Conservation (phyloP, 2,797 vertebrate species). For the Valencia hispanica region DNA sequence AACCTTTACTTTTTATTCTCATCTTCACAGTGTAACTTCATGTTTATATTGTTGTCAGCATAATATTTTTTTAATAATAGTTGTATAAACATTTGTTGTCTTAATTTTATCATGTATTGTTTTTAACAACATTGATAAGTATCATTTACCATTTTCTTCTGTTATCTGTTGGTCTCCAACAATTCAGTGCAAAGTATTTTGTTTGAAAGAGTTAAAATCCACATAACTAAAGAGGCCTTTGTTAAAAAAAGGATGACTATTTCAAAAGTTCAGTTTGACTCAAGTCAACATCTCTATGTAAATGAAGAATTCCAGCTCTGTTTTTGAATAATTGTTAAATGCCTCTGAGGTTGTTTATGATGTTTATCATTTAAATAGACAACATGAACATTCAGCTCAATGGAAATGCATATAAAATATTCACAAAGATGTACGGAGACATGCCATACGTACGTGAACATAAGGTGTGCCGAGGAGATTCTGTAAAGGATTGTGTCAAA, state of each 20-base stretch:
- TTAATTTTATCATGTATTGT: slow-evolving; percentile 39
- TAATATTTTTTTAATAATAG: slow-evolving; percentile 49
- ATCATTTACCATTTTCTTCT: slow-evolving; percentile 38
- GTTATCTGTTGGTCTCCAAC: slow-evolving; percentile 40
- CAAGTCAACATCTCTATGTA: slow-evolving; percentile 30
- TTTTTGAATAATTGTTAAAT: slow-evolving; percentile 27
- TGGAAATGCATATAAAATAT: slow-evolving; percentile 36
- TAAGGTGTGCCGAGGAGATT: slow-evolving; percentile 54
- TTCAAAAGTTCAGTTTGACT: slow-evolving; percentile 40
- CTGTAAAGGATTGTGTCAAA: slow-evolving; percentile 33
- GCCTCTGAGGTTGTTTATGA: slow-evolving; percentile 9
- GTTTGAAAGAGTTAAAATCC: slow-evolving; percentile 34
- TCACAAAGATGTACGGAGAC: slow-evolving; percentile 50
- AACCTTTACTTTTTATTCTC: slow-evolving; percentile 32
- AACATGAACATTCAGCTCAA: slow-evolving; percentile 23
- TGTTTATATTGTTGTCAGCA: slow-evolving; percentile 58
- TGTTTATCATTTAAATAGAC: slow-evolving; percentile 25
- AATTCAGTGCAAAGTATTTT: slow-evolving; percentile 48
- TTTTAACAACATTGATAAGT: slow-evolving; percentile 29
- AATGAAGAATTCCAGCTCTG: slow-evolving; percentile 31
- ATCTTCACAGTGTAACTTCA: slow-evolving; percentile 73
- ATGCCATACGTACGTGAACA: slow-evolving; percentile 68
- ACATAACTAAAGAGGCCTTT: slow-evolving; percentile 28
- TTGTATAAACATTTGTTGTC: slow-evolving; percentile 37
- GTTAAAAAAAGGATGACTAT: slow-evolving; percentile 55